Conservation (phyloP, 2,113 vertebrate species). For the Anhinga rufa region DNA sequence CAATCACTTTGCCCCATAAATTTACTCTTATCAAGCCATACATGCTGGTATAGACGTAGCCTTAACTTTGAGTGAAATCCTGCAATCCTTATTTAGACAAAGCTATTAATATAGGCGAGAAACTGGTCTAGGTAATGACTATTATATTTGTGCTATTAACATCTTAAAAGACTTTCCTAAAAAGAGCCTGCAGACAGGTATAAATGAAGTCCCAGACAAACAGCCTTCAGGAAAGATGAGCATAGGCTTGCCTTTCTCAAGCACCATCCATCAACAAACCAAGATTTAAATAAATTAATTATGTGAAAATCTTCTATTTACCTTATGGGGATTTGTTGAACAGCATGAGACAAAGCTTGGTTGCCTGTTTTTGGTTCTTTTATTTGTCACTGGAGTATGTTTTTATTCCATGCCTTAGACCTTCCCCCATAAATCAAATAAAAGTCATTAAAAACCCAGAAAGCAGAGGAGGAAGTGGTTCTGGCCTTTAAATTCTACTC, state of each 20-base stretch:
- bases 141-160: neutral
- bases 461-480: fast-evolving
- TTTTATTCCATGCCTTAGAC: neutral
- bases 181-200: neutral
- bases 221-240: neutral
- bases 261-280: neutral
- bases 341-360: neutral
- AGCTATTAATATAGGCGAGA: neutral
- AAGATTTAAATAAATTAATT: neutral
- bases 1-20: neutral
- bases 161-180: neutral
- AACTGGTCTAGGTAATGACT: neutral
- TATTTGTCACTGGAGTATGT: neutral
- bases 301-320: neutral
- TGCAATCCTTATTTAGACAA: neutral
- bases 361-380: neutral
- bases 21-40: neutral
- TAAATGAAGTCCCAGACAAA: neutral
- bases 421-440: neutral
- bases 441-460: neutral
- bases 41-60: neutral
- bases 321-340: neutral
- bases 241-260: neutral
- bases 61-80: neutral
- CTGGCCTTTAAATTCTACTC: neutral